These are phyloP conservation scores for Hypomesus transpacificus DNA, from an alignment of 2,113 vertebrate genomes.

Conservation along the genomic window DNA sequence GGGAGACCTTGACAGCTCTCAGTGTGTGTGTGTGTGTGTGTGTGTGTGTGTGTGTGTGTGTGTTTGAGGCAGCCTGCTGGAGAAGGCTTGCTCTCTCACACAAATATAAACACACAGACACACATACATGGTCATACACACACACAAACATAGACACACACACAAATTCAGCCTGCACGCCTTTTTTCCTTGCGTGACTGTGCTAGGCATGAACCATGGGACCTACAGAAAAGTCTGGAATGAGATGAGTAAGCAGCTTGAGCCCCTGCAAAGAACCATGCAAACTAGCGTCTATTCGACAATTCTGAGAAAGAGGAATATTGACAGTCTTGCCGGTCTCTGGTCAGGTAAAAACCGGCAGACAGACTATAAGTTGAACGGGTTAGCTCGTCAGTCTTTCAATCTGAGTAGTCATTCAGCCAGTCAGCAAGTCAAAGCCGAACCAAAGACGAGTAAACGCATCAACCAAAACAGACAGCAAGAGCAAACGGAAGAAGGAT, in stretches of 20 bases:
- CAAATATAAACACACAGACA: too few relatives aligned
- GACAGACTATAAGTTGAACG: neutral
- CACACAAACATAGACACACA: neutral
- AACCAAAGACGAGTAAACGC: too few relatives aligned
- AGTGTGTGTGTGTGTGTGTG: slow-evolving; percentile 39
- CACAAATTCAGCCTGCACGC: neutral
- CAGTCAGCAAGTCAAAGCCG: too few relatives aligned
- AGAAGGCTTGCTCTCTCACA: neutral
- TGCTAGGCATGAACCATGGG: neutral
- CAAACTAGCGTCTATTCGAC: neutral
- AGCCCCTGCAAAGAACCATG: neutral
- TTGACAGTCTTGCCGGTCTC: neutral
- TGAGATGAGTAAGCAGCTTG: neutral
- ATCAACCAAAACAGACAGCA: neutral
- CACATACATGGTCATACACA: too few relatives aligned
- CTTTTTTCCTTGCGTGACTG: neutral
- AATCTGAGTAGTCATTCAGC: too few relatives aligned
- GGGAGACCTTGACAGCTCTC: slow-evolving; percentile 60
- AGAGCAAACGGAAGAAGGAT: neutral
- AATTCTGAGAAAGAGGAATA: neutral
- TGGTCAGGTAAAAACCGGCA: neutral
- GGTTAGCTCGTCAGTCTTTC: too few relatives aligned
- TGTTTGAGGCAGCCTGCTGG: neutral
- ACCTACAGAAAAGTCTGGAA: neutral
- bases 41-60: neutral